These are phyloP conservation scores for Rhyzopertha dominica DNA, from an alignment of 1,140 invertebrate species.

Conservation along the genomic window DNA sequence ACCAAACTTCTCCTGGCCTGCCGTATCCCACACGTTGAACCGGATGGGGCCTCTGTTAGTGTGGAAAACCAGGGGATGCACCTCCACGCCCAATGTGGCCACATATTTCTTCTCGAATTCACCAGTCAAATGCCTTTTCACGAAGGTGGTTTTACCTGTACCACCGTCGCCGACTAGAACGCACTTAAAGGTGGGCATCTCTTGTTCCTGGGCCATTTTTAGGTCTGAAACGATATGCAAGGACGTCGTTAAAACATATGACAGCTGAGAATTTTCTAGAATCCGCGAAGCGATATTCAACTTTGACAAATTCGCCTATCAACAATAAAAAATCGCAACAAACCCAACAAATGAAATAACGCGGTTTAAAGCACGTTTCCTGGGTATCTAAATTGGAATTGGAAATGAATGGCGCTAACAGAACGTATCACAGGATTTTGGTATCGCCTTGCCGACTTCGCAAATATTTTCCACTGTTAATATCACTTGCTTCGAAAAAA, in stretches of 20 bases:
- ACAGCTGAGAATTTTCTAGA: constrained; percentile 2
- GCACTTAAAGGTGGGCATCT: constrained; percentile 90
- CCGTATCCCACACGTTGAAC: constrained; percentile 99
- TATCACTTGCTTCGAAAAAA: constrained; percentile 46
- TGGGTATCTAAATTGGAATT: constrained; percentile 35
- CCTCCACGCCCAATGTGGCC: constrained; percentile 97
- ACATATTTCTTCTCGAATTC: constrained; percentile 99
- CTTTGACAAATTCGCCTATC: too few relatives aligned
- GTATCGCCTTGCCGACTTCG: constrained; percentile 52
- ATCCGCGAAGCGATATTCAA: too few relatives aligned
- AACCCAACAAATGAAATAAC: too few relatives aligned
- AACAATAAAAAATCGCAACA: too few relatives aligned
- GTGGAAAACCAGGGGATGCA: constrained; percentile 97
- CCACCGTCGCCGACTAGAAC: constrained; percentile 99
- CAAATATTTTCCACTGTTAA: constrained; percentile 45
- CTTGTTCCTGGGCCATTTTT: constrained; percentile 58
- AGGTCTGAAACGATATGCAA: not conserved
- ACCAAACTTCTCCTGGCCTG: constrained; percentile 99
- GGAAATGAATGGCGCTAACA: constrained; percentile 54
- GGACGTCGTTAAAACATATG: constrained; percentile 7
- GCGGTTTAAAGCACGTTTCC: constrained; percentile 35
- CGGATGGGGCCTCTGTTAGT: constrained; percentile 95
- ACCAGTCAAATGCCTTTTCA: constrained; percentile 97
- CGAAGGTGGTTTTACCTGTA: constrained; percentile 98
- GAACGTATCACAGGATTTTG: constrained; percentile 58